phyloP scores from a whole-genome alignment of 2,797 vertebrate genomes.

The Coregonus suidteri region DNA sequence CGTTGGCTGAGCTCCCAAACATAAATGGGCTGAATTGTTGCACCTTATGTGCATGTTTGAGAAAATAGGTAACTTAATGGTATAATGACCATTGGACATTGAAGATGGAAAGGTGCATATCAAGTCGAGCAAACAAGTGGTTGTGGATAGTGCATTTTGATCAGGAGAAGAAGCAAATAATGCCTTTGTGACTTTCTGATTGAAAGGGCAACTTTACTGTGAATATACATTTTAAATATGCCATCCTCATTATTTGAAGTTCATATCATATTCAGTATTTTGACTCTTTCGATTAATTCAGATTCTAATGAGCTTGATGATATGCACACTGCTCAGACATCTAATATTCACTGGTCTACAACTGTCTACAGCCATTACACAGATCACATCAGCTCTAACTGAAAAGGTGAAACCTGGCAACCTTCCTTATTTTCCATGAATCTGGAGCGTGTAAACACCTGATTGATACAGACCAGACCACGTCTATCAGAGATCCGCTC shows the following conservation, averaged over 20 bases:
- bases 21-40: constrained; percentile 66
- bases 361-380: constrained; percentile 36
- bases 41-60: constrained; percentile 59
- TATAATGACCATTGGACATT: neutral
- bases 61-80: constrained; percentile 3
- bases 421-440: constrained; percentile 50
- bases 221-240: neutral
- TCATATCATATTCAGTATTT: neutral
- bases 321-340: neutral
- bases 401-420: constrained; percentile 44
- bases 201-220: neutral
- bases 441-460: constrained; percentile 26
- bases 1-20: constrained; percentile 63
- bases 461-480: constrained; percentile 36
- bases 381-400: constrained; percentile 47
- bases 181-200: neutral
- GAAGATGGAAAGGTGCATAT: neutral
- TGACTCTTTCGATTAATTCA: neutral
- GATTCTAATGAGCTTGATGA: neutral
- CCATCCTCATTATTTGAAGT: neutral
- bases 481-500: neutral
- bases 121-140: neutral
- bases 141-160: no score
- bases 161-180: neutral
- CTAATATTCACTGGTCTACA: constrained; percentile 10